phyloP scores from a whole-genome alignment of 2,797 vertebrate species.

The Fistularia tabacaria region DNA sequence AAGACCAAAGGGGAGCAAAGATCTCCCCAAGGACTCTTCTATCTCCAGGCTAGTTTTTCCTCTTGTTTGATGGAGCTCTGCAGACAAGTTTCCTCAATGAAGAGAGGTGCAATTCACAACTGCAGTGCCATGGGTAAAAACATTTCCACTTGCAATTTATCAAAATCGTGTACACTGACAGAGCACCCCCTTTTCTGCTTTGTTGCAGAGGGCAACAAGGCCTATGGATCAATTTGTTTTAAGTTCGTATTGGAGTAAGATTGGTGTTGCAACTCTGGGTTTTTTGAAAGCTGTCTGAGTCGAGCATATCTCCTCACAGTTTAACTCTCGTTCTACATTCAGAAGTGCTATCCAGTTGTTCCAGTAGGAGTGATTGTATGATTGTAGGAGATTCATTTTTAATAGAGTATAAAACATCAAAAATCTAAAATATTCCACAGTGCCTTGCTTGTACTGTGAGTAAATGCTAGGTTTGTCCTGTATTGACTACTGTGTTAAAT shows the following conservation, averaged over 20 bases:
- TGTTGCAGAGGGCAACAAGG: too few relatives aligned
- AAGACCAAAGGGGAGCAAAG: slow-evolving; percentile 20
- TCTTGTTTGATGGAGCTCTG: slow-evolving; percentile 61
- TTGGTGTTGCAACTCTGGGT: too few relatives aligned
- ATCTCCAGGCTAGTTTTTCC: slow-evolving; percentile 57
- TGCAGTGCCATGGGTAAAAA: slow-evolving; percentile 29
- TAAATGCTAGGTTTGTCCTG: neutral
- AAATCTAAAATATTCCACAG: slow-evolving; percentile 2
- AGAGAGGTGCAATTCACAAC: slow-evolving; percentile 31
- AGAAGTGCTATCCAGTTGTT: slow-evolving; percentile 16
- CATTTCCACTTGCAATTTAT: neutral
- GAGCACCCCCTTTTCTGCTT: too few relatives aligned
- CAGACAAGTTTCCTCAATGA: slow-evolving; percentile 45
- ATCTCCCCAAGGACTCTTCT: slow-evolving; percentile 46
- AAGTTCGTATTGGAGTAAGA: too few relatives aligned
- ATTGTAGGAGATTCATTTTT: slow-evolving; percentile 8
- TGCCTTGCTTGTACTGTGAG: slow-evolving; percentile 6
- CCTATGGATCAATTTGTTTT: too few relatives aligned
- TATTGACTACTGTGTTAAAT: neutral
- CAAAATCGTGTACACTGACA: too few relatives aligned
- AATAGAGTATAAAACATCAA: slow-evolving; percentile 5
- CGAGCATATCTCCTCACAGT: too few relatives aligned
- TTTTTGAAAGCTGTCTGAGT: too few relatives aligned
- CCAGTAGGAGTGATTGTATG: slow-evolving; percentile 3
- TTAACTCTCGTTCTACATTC: neutral